Evolutionary conservation across 2,888 invertebrate species (phyloP), one percentile per base, ranked within the genome.

Genomic region (Tenthredo distinguenda): DNA sequence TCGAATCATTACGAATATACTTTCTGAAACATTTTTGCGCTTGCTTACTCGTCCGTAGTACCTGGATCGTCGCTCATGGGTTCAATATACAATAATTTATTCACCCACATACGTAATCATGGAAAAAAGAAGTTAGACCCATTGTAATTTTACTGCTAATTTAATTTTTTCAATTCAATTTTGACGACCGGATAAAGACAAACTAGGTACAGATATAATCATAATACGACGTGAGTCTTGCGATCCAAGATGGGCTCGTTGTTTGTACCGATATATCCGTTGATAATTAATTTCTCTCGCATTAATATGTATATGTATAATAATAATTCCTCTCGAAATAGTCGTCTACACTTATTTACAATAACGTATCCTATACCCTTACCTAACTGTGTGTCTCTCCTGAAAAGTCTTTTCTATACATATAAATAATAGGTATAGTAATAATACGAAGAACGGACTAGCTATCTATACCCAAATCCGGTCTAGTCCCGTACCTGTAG

Each of bases 381-480:
- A 55, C 55, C n/a, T n/a, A 55, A n/a, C 55, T 55, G 2, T 2
- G 43, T 15, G n/a, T 55, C 55, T 2, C n/a, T 55, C n/a, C 55
- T 55, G n/a, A 55, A 47, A 55, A n/a, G n/a, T 55, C 55, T n/a
- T 55, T 55, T 55, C 62, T 68, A 68, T 68, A 68, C 18, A 68
- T 34, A 68, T 68, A 34, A 68, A 77, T 77, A 55, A 77, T 50
- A 77, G 18, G 21, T 77, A 34, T 55, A 50, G 6, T 55, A 26
- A 34, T 77, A 81, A 81, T 81, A 81, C 81, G 81, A 62, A 81
- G 77, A 81, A 58, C 62, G 81, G 62, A 81, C 81, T 81, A 81
- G 81, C 62, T 62, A 31, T 26, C 37, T 62, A 62, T 62, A 37
- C 81, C 58, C 62, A 77, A 26, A 55, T 77, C 50, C 77, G 77